Base-by-base conservation (phyloP, 2,797 vertebrate species). In the Yasuhikotakia modesta region DNA sequence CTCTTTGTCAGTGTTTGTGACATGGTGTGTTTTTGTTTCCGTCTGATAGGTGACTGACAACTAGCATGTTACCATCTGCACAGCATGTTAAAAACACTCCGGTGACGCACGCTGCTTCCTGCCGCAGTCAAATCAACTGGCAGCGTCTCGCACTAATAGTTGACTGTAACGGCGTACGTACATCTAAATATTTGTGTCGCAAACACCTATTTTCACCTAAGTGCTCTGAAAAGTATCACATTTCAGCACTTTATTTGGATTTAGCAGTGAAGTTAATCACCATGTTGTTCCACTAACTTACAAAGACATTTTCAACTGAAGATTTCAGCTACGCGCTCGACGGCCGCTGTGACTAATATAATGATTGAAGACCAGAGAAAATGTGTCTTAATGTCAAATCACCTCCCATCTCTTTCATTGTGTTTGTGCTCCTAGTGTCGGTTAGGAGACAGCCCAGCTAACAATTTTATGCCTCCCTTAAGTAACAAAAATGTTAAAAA, bases 311-410 rank as follows among this genome's bases (percentile, higher is more conserved):
- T 67, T 58, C 8, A 22, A 61, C 66, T 14, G 19, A 39, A 67
- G 35, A 81, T 61, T 50, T 69, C 63, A 69, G 24, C 48, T 39
- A 77, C 68, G 57, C 64, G 14, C 35, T 73, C 27, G 48, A 69
- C 30, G 30, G 66, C 27, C 12, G 65, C 63, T 77, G 73, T 81
- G 81, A 85, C 76, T 81, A 79, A 81, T 67, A 70, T 69, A 69
- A 74, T 80, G 80, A 75, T 61, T 80, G 65, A 58, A 74, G 66
- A 17, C 39, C 87, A 85, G 82, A 87, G 87, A 80, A 83, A 88
- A 87, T 86, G 73, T 85, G 35, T 58, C 78, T 61, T 83, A 85
- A 81, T 79, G 76, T 79, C 84, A 76, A 46, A 81, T 71, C 79
- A 60, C 53, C 70, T 72, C 73, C 22, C 22, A 3, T 53, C 79